A percentile compares a stretch with the other conserved stretches of the same genome.
phyloP scores from a whole-genome alignment of 1,140 invertebrate genomes.

The Drosophila parvula region DNA sequence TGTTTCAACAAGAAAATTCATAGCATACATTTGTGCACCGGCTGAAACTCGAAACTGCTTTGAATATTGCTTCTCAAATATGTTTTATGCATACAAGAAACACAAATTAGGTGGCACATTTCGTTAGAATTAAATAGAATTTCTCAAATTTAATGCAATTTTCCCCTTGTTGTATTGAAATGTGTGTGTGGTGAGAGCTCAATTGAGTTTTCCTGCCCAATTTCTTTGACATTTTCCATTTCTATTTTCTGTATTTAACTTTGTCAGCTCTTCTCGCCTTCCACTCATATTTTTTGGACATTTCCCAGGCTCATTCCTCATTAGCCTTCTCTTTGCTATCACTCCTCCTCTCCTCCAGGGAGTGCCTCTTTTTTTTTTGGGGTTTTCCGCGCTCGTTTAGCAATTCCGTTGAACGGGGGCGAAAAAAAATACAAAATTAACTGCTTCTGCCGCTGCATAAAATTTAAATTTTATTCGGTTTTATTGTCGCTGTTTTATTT shows the following conservation, averaged over 20 bases:
- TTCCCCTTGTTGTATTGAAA: neutral
- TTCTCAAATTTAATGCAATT: neutral
- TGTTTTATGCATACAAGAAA: slow-evolving; percentile 3
- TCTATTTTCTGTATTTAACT: slow-evolving; percentile 4
- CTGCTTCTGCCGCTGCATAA: slow-evolving; percentile 40
- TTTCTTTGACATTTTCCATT: slow-evolving; percentile 8
- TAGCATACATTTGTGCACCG: slow-evolving; percentile 14
- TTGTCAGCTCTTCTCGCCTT: slow-evolving; percentile 3
- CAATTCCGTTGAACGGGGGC: slow-evolving; percentile 30
- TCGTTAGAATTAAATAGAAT: neutral
- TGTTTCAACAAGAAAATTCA: slow-evolving; percentile 2
- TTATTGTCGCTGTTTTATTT: slow-evolving; percentile 50
- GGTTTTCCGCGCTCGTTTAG: slow-evolving; percentile 15
- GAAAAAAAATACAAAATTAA: slow-evolving; percentile 50
- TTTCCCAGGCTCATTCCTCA: slow-evolving; percentile 19
- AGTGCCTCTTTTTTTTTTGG: slow-evolving; percentile 2
- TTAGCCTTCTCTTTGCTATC: slow-evolving; percentile 12
- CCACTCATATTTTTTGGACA: slow-evolving; percentile 27
- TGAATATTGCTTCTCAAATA: slow-evolving; percentile 1
- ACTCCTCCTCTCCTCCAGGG: neutral
- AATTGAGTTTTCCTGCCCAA: neutral
- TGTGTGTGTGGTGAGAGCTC: neutral
- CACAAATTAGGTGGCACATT: neutral
- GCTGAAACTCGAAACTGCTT: neutral
- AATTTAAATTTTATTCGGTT: slow-evolving; percentile 57